These are phyloP conservation scores for Brachypterus glaber DNA, from an alignment of 2,888 invertebrate species.

Conservation along the genomic window DNA sequence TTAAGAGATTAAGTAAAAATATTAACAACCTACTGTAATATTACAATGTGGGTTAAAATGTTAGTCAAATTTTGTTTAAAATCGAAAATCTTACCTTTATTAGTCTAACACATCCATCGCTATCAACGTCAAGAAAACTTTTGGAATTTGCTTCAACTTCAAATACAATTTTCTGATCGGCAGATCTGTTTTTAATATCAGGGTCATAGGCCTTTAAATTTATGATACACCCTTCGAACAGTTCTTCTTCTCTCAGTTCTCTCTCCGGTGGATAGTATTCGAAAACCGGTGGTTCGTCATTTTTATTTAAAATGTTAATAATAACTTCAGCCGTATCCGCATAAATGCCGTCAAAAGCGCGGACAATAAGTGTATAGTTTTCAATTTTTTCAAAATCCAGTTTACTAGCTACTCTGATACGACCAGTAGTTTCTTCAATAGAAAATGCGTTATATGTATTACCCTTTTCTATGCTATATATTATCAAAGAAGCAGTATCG, in stretches of 20 bases:
- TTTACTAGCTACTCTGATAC: conserved; percentile 66
- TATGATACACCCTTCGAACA: conserved; percentile 61
- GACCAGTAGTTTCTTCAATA: conserved; percentile 76
- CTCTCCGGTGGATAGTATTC: conserved; percentile 58
- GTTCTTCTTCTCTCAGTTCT: conserved; percentile 64
- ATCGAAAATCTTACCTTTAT: no score
- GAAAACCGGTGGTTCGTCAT: conserved; percentile 88
- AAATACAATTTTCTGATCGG: conserved; percentile 70
- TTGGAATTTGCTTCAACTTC: conserved; percentile 63
- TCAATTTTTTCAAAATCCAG: conserved; percentile 78
- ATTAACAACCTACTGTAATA: conserved; percentile 5
- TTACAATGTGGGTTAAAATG: no score
- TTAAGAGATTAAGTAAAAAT: conserved; percentile 8
- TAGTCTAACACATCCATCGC: conserved; percentile 63
- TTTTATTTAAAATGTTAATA: conserved; percentile 80
- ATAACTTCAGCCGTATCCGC: conserved; percentile 75
- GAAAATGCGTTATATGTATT: conserved; percentile 79
- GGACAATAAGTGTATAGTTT: conserved; percentile 74
- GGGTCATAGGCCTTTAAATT: conserved; percentile 74
- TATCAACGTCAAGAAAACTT: conserved; percentile 61
- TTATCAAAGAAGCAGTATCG: conserved; percentile 80
- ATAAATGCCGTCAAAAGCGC: conserved; percentile 75
- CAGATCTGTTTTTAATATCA: conserved; percentile 66
- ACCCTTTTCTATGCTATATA: conserved; percentile 80
- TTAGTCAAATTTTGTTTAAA: no score